Evolutionary conservation across 2,113 vertebrate species (phyloP), one percentile per base, ranked within the genome.

Genomic region (Xiphias gladius): DNA sequence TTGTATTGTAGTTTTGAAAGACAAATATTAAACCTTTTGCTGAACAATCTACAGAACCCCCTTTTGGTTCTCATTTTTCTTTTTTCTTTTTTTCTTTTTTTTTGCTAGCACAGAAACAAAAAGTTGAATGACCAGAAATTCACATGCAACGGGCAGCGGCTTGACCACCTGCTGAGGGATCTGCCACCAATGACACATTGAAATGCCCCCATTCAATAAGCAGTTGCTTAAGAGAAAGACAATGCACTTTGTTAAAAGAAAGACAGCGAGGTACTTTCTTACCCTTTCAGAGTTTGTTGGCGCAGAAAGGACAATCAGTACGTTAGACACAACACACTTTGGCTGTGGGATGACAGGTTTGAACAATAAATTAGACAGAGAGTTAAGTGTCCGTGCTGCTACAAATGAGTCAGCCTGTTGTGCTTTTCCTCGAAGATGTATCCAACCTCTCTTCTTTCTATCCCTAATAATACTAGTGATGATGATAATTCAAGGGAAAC

Each of bases 81-180:
- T 64, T 76, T 22, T 13, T 35, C 3, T 24, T 30, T 58, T 65
- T 55, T 67, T 68, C 80, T 79, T 0, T 10, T 26, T 24, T 74
- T 48, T 72, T 85, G 12, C 3, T 10, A 48, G 24, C 8, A 64
- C 2, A 63, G 14, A 43, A 71, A 37, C 37, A 52, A 24, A 54
- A 0, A 26, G 50, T 58, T 48, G 20, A 65, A 24, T 73, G 2
- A 50, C n/a, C 32, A 14, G 30, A 9, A 19, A 19, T 65, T 69
- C 26, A 13, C 54, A 59, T 2, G 32, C 4, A 78, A 26, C 81
- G 58, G 54, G 67, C 58, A 20, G 37, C 0, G 80, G 54, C 58
- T 64, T 13, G 77, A 74, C 82, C 91, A 79, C 88, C 87, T 88
- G 86, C 90, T 62, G 84, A 80, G 78, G 37, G 86, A 6, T 84